Conservation (phyloP, 2,797 vertebrate species). For the Leucoraja ocellata region DNA sequence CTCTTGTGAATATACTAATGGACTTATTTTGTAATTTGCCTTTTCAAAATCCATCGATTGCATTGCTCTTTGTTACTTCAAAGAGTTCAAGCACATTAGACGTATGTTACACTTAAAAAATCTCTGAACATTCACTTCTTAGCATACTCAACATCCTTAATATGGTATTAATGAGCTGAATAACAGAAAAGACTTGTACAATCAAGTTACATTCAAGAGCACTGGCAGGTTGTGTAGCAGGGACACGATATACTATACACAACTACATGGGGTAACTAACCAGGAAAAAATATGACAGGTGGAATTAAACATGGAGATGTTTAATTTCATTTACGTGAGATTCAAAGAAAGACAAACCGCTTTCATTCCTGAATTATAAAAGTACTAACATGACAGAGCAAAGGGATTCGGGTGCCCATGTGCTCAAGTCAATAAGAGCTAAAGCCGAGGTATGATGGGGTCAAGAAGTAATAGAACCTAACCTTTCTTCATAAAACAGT, state of each 20-base stretch:
- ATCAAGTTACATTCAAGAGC: neutral
- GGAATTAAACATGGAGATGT: neutral
- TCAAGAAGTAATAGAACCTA: neutral
- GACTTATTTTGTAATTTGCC: neutral
- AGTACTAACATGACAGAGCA: neutral
- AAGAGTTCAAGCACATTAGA: neutral
- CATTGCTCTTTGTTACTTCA: neutral
- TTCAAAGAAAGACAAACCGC: neutral
- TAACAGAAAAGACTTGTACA: neutral
- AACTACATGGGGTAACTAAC: neutral
- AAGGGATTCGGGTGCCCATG: neutral
- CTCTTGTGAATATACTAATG: no score
- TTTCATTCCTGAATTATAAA: neutral
- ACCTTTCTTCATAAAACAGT: no score
- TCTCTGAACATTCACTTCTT: neutral
- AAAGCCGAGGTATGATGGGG: neutral
- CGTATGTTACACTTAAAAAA: neutral
- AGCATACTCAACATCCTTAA: neutral
- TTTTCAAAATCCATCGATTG: neutral
- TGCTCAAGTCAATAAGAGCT: neutral
- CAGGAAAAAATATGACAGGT: neutral
- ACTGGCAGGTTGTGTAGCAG: neutral
- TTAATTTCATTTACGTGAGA: neutral
- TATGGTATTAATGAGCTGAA: neutral
- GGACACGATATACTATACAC: neutral